phyloP scores from a whole-genome alignment of 2,113 vertebrate genomes.

The Alouatta palliata region DNA sequence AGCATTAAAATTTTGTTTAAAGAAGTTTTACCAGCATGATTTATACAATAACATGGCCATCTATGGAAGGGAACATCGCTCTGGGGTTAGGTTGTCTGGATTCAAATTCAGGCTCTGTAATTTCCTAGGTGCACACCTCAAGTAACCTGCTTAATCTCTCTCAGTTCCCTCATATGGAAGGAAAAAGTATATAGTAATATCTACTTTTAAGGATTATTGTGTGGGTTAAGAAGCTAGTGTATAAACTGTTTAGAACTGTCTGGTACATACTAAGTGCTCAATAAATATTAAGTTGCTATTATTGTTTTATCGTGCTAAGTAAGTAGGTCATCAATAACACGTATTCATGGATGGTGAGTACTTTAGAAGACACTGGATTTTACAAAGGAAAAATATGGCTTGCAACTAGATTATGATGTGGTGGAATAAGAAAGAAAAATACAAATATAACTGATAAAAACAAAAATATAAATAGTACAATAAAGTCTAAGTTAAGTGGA shows the following conservation, averaged over 20 bases:
- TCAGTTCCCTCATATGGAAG: not conserved
- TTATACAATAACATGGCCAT: not conserved
- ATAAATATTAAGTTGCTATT: not conserved
- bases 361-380: not conserved
- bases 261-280: not conserved
- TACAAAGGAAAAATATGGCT: not conserved
- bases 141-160: not conserved
- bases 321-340: not conserved
- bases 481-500: not conserved
- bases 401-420: not conserved
- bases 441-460: not conserved
- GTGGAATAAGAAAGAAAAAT: slow-evolving; percentile 10
- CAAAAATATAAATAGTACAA: not conserved
- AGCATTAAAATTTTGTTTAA: slow-evolving; percentile 10
- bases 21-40: not conserved
- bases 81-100: not conserved
- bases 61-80: not conserved
- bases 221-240: not conserved
- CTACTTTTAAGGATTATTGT: not conserved
- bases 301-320: not conserved
- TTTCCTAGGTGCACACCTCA: not conserved
- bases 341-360: not conserved
- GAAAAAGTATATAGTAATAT: not conserved
- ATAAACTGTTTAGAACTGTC: not conserved
- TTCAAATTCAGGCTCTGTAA: not conserved